Evolutionary conservation across 2,888 invertebrate genomes (phyloP).

Genomic region (Drosophila suboccidentalis): DNA sequence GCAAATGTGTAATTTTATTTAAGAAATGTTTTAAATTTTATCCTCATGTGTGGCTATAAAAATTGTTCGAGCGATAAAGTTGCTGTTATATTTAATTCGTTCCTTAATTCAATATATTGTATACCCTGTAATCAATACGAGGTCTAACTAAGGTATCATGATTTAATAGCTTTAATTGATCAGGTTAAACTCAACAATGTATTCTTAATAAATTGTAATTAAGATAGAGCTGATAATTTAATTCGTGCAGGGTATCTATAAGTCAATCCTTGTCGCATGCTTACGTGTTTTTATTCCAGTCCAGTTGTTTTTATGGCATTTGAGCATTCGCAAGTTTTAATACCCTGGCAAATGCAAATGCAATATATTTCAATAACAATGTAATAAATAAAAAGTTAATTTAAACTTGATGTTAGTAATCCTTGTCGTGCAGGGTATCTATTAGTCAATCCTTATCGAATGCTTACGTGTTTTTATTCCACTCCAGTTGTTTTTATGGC

Average conservation of each 20-base stretch:
- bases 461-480: slow-evolving; percentile 14
- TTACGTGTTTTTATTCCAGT: slow-evolving; percentile 20
- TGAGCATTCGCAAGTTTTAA: slow-evolving; percentile 38
- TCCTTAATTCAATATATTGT: not conserved
- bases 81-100: not conserved
- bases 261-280: not conserved
- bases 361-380: slow-evolving; percentile 34
- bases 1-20: not conserved
- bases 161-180: not conserved
- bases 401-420: not conserved
- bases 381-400: not conserved
- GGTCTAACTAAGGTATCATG: not conserved
- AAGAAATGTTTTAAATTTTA: not conserved
- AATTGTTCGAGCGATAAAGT: not conserved
- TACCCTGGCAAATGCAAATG: slow-evolving; percentile 43
- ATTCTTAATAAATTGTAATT: not conserved
- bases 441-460: not conserved
- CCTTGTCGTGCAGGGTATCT: slow-evolving; percentile 14
- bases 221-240: not conserved
- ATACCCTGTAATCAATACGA: not conserved
- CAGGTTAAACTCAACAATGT: not conserved
- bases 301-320: slow-evolving; percentile 43
- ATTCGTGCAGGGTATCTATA: slow-evolving; percentile 8
- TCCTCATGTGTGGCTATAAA: not conserved
- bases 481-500: slow-evolving; percentile 39